Evolutionary conservation across 2,888 invertebrate genomes (phyloP).

Genomic region (Caenorhabditis sp.): DNA sequence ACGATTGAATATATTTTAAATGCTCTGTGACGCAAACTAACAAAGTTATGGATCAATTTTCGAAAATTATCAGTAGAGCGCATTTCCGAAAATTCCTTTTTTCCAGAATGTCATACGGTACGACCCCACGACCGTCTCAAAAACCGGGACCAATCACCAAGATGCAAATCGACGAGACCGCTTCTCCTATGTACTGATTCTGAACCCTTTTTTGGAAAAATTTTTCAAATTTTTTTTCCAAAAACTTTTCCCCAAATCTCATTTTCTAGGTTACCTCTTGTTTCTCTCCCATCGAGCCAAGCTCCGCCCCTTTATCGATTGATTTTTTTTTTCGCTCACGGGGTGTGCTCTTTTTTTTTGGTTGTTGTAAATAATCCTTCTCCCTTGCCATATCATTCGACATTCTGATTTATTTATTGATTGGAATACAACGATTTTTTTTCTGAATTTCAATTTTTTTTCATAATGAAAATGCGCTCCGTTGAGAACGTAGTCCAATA

Average conservation of each 20-base stretch:
- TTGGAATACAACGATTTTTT: slow-evolving; percentile 27
- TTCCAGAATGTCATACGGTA: slow-evolving; percentile 66
- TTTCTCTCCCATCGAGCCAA: slow-evolving; percentile 34
- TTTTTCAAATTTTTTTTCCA: not conserved
- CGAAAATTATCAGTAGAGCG: too few relatives aligned
- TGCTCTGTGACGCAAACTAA: too few relatives aligned
- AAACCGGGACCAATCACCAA: slow-evolving; percentile 57
- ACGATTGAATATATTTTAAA: too few relatives aligned
- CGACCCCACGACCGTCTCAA: slow-evolving; percentile 43
- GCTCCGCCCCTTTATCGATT: slow-evolving; percentile 37
- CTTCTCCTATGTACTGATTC: slow-evolving; percentile 56
- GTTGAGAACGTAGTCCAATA: too few relatives aligned
- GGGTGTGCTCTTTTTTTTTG: slow-evolving; percentile 27
- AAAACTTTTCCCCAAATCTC: slow-evolving; percentile 7
- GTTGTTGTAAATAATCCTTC: slow-evolving; percentile 14
- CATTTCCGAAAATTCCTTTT: not conserved
- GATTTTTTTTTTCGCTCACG: too few relatives aligned
- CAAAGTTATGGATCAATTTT: too few relatives aligned
- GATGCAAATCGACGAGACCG: slow-evolving; percentile 60
- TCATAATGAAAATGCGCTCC: not conserved
- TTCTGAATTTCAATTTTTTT: not conserved
- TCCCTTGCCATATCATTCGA: slow-evolving; percentile 55
- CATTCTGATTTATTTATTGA: slow-evolving; percentile 49
- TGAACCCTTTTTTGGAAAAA: not conserved
- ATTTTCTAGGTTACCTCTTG: slow-evolving; percentile 58